Conservation (phyloP, 2,888 invertebrate genomes). For the Cantharis lateralis region DNA sequence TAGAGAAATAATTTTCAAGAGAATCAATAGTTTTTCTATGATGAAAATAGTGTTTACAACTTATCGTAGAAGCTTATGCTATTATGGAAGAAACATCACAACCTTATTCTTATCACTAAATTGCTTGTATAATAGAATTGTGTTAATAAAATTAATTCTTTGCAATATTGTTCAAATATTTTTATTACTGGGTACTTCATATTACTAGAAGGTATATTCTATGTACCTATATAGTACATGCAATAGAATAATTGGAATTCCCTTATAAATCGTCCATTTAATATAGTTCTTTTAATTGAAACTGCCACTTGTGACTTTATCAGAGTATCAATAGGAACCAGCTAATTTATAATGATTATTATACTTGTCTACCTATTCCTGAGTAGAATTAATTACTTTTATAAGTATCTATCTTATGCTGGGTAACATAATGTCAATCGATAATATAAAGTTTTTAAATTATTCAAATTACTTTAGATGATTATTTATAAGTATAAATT, state of each 20-base stretch:
- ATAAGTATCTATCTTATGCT: neutral
- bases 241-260: neutral
- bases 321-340: neutral
- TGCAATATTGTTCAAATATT: neutral
- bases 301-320: neutral
- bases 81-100: neutral
- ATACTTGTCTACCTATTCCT: neutral
- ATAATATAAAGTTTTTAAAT: neutral
- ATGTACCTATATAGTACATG: neutral
- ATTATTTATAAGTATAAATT: neutral
- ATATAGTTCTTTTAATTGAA: neutral
- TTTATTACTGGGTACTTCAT: neutral
- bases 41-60: neutral
- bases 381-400: neutral
- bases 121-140: neutral
- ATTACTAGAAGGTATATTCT: too few species aligned
- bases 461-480: neutral
- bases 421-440: neutral
- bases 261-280: neutral
- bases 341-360: neutral
- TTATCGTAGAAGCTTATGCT: neutral
- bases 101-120: neutral
- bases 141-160: neutral
- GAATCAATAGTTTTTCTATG: neutral
- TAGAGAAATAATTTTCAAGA: slow-evolving; percentile 6